Evolutionary conservation across 1,140 invertebrate genomes (phyloP).

Genomic region (Laupala kohalensis): DNA sequence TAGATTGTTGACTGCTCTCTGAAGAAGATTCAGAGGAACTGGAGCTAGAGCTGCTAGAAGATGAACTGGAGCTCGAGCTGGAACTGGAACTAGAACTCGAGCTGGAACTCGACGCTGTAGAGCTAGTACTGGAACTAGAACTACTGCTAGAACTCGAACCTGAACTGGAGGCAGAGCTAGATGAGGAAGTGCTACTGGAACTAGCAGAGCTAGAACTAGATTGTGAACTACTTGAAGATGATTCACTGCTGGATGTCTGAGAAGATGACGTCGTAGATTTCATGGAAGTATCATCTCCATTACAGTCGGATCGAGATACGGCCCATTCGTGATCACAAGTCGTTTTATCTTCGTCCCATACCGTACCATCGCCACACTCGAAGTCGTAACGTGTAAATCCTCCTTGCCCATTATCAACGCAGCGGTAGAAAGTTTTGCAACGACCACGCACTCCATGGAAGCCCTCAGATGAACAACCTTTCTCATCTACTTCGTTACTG

Average conservation of each 20-base stretch:
- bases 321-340: conserved; percentile 45
- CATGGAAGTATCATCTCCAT: conserved; percentile 13
- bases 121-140: not conserved
- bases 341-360: conserved; percentile 43
- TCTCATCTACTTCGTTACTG: not conserved
- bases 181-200: not conserved
- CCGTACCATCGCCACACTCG: conserved; percentile 46
- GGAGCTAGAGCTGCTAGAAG: not conserved
- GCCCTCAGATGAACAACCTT: conserved; percentile 20
- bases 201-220: not conserved
- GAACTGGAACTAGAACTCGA: not conserved
- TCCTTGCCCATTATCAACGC: conserved; percentile 42
- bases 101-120: not conserved
- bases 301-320: not conserved
- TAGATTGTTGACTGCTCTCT: not conserved
- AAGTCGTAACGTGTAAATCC: conserved; percentile 45
- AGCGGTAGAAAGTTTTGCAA: conserved; percentile 53
- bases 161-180: not conserved
- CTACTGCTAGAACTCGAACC: not conserved
- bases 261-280: conserved; percentile 19
- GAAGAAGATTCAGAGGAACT: not conserved
- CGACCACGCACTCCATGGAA: conserved; percentile 37
- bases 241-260: conserved; percentile 18
- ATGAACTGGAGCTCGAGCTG: not conserved
- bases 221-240: not conserved